phyloP scores from a whole-genome alignment of 2,797 vertebrate species.

The Falco naumanni region DNA sequence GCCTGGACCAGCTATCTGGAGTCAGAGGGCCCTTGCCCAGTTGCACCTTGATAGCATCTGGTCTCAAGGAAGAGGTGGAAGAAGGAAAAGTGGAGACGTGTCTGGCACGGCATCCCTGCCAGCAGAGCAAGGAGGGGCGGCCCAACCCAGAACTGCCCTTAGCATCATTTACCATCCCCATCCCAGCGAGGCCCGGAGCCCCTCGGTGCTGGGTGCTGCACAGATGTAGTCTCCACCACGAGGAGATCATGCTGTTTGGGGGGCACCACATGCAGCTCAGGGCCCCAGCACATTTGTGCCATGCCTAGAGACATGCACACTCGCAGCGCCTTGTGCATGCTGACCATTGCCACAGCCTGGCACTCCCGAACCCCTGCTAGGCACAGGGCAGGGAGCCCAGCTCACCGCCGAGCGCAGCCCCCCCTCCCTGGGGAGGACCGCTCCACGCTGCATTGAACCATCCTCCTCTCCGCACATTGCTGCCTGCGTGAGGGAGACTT shows the following conservation, averaged over 20 bases:
- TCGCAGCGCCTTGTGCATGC: not conserved
- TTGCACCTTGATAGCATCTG: constrained; percentile 36
- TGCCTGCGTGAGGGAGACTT: not conserved
- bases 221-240: not conserved
- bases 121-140: constrained; percentile 23
- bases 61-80: constrained; percentile 44
- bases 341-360: not conserved
- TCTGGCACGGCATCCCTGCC: not conserved
- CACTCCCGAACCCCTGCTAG: not conserved
- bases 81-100: not conserved
- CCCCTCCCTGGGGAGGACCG: not conserved
- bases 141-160: constrained; percentile 22
- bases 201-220: not conserved
- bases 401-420: not conserved
- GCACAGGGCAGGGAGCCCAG: not conserved
- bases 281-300: constrained; percentile 16
- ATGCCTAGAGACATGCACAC: not conserved
- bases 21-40: not conserved
- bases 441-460: not conserved
- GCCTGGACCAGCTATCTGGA: constrained; percentile 20
- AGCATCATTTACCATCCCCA: constrained; percentile 13
- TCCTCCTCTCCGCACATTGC: not conserved
- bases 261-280: not conserved
- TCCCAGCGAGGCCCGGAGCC: not conserved
- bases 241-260: not conserved